phyloP scores from a whole-genome alignment of 2,113 vertebrate species.

The Rousettus leschenaultii region DNA sequence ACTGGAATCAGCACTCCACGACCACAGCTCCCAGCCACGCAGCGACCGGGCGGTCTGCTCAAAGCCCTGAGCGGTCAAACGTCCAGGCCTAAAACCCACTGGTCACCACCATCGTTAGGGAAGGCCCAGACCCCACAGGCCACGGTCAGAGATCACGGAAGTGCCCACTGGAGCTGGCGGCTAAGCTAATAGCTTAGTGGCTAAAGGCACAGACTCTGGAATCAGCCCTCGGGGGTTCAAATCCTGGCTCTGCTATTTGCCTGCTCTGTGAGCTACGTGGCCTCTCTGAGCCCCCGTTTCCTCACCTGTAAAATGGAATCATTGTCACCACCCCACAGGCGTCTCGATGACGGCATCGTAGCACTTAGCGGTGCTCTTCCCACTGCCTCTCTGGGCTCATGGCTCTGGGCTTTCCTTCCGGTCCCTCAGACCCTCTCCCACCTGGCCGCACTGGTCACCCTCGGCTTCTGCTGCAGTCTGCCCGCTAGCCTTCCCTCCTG shows the following conservation, averaged over 20 bases:
- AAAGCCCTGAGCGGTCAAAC: not conserved
- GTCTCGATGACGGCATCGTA: not conserved
- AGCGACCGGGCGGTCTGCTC: not conserved
- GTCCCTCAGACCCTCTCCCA: not conserved
- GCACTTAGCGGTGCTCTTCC: not conserved
- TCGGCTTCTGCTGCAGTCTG: not conserved
- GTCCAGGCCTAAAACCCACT: not conserved
- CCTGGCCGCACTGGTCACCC: too few species aligned
- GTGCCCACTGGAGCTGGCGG: not conserved
- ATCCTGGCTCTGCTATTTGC: not conserved
- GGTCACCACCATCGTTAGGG: too few species aligned
- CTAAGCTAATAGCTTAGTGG: not conserved
- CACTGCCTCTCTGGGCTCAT: not conserved
- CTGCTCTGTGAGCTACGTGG: not conserved
- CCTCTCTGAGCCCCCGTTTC: not conserved
- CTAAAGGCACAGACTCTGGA: not conserved
- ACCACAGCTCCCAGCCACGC: not conserved
- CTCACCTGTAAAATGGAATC: not conserved
- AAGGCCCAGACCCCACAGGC: not conserved
- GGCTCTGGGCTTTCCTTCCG: not conserved
- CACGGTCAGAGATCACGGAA: not conserved
- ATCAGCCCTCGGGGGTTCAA: not conserved
- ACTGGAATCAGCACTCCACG: fast-evolving
- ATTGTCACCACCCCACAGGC: not conserved
- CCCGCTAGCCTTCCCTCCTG: not conserved